phyloP scores from a whole-genome alignment of 2,113 vertebrate species.

The Ariopsis seemanni region DNA sequence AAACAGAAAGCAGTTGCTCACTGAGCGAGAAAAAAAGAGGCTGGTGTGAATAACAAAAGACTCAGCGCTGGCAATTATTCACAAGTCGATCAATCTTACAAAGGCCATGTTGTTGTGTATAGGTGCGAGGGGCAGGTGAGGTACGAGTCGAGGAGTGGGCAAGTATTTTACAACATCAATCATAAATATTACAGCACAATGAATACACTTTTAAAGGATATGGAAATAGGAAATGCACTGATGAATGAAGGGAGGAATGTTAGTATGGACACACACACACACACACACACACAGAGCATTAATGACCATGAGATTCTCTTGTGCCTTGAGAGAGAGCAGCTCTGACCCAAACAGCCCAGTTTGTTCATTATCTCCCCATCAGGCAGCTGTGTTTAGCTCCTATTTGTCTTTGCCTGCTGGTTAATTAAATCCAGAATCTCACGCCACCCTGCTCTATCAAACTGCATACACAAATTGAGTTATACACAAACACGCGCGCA shows the following conservation, averaged over 20 bases:
- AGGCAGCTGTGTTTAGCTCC: constrained; percentile 59
- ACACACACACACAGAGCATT: not conserved
- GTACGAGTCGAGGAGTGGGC: constrained; percentile 26
- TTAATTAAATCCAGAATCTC: constrained; percentile 65
- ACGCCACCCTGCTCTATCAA: constrained; percentile 54
- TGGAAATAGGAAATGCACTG: not conserved
- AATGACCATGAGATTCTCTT: constrained; percentile 25
- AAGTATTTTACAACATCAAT: constrained; percentile 28
- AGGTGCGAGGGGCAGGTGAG: constrained; percentile 30
- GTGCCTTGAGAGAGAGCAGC: constrained; percentile 35
- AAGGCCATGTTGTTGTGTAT: not conserved
- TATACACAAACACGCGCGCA: too few relatives aligned
- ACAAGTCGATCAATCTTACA: not conserved
- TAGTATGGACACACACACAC: not conserved
- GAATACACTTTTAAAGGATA: not conserved
- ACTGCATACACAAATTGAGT: constrained; percentile 1
- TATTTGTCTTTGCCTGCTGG: constrained; percentile 65
- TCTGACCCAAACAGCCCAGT: constrained; percentile 60
- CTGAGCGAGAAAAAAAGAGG: constrained; percentile 19
- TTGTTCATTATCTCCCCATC: constrained; percentile 64
- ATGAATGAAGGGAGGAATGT: not conserved
- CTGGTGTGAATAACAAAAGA: constrained; percentile 40
- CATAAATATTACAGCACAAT: constrained; percentile 1
- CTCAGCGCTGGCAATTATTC: not conserved
- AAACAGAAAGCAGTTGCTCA: constrained; percentile 47